Conservation (phyloP, 2,797 vertebrate genomes). For the Nannoperca obscura region DNA sequence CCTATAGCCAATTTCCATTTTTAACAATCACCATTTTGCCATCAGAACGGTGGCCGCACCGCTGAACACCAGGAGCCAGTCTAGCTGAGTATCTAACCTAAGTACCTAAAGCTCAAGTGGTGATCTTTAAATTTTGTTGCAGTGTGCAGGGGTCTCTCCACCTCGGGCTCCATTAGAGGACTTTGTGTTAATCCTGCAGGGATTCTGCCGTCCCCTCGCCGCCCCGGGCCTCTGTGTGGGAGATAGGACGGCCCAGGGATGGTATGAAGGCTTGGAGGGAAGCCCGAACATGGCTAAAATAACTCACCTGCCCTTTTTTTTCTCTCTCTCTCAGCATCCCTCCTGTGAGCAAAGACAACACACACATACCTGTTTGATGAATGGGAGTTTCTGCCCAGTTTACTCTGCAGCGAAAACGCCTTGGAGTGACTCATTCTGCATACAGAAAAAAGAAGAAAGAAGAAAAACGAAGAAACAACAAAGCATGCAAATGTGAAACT, state of each 20-base stretch:
- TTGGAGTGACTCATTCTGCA: constrained; percentile 77
- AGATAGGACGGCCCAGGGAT: constrained; percentile 58
- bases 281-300: constrained; percentile 75
- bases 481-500: constrained; percentile 31
- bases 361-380: constrained; percentile 80
- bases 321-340: constrained; percentile 37
- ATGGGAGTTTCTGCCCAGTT: constrained; percentile 79
- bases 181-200: constrained; percentile 78
- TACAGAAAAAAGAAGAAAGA: constrained; percentile 41
- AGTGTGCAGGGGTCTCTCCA: constrained; percentile 58
- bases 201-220: constrained; percentile 50
- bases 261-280: constrained; percentile 73
- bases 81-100: constrained; percentile 58
- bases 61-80: constrained; percentile 72
- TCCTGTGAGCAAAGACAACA: constrained; percentile 78
- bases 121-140: constrained; percentile 68
- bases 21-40: constrained; percentile 31
- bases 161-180: constrained; percentile 77
- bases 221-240: constrained; percentile 64
- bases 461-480: constrained; percentile 1
- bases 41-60: constrained; percentile 9
- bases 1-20: constrained; percentile 43
- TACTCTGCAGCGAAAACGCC: constrained; percentile 75
- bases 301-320: constrained; percentile 50
- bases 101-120: constrained; percentile 69